These are phyloP conservation scores for Emesis furor DNA, from an alignment of 2,888 invertebrate genomes.

Conservation along the genomic window DNA sequence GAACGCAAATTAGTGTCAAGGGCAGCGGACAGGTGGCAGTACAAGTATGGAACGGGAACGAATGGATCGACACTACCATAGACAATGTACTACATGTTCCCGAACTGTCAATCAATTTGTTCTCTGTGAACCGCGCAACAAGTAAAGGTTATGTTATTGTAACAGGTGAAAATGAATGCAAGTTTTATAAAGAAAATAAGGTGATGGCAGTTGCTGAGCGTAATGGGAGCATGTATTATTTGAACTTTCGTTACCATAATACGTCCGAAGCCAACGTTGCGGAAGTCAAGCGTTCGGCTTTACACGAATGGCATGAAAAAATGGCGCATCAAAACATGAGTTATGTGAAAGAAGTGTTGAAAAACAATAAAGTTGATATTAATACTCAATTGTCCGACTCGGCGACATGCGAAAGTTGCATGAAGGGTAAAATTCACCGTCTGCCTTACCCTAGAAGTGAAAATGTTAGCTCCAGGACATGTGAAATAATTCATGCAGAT, in stretches of 20 bases:
- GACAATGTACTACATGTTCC: too few relatives aligned
- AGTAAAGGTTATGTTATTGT: not conserved
- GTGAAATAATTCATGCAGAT: slow-evolving; percentile 72
- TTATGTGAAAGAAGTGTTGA: too few relatives aligned
- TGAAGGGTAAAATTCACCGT: slow-evolving; percentile 38
- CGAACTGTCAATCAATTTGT: too few relatives aligned
- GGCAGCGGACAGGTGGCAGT: too few relatives aligned
- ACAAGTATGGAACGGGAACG: too few relatives aligned
- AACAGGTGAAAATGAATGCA: slow-evolving; percentile 2
- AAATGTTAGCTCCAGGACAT: slow-evolving; percentile 36
- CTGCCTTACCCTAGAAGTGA: slow-evolving; percentile 59
- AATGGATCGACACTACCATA: too few relatives aligned
- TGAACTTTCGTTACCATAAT: slow-evolving; percentile 35
- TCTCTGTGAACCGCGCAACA: slow-evolving; percentile 92
- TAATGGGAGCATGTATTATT: slow-evolving; percentile 31
- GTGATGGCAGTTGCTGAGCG: slow-evolving; percentile 40
- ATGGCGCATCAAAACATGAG: too few relatives aligned
- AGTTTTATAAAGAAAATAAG: slow-evolving; percentile 37
- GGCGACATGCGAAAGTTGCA: not conserved
- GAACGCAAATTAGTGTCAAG: too few relatives aligned
- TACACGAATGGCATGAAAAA: too few relatives aligned
- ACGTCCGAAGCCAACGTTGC: not conserved
- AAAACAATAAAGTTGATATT: too few relatives aligned
- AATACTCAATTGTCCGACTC: not conserved
- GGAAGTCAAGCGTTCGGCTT: too few relatives aligned